Evolutionary conservation across 23 tunicate species (phyloP), one percentile per base, ranked within the genome.

Genomic region (Trididemnum clinides): DNA sequence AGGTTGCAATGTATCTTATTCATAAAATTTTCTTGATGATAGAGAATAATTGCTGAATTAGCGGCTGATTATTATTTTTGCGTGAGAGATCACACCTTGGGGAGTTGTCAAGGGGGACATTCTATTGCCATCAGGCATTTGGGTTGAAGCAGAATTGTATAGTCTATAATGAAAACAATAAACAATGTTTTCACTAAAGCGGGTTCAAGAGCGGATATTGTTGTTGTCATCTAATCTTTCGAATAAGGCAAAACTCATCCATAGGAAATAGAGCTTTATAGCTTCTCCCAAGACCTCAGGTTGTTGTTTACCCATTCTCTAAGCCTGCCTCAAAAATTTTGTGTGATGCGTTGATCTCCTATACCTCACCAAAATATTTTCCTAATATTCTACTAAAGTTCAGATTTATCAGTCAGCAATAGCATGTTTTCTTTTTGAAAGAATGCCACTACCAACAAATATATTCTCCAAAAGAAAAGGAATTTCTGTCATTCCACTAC

Each of bases 361-460:
- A 22, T 62, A 62, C 70, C 70, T 62, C 70, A 62, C 15, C 54
- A 7, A 44, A 15, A 44, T 44, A 44, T 44, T 44, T 44, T 44
- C 54, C 54, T 44, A 44, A 44, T 44, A 44, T 15, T 10, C 54
- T 15, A 44, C 54, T 44, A 15, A 44, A 44, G 54, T 44, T 44
- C 54, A 44, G 54, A 44, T 44, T 7, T 44, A 15, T 44, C 15
- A 44, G 54, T 44, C 15, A 44, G 15, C 54, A 44, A 15, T 44
- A 44, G 10, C 54, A 44, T 15, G 54, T 5, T 62, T 69, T 28
- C 6, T 31, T 29, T 69, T 69, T 6, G 15, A 28, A 7, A 69
- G 21, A 30, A 69, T 69, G 76, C 37, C 76, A 69, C 21, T 69
- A n/a, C 37, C 76, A 69, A 31, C 76, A 69, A 69, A 69, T 31